Conservation (phyloP, 2,113 vertebrate species). For the Mixornis gularis region DNA sequence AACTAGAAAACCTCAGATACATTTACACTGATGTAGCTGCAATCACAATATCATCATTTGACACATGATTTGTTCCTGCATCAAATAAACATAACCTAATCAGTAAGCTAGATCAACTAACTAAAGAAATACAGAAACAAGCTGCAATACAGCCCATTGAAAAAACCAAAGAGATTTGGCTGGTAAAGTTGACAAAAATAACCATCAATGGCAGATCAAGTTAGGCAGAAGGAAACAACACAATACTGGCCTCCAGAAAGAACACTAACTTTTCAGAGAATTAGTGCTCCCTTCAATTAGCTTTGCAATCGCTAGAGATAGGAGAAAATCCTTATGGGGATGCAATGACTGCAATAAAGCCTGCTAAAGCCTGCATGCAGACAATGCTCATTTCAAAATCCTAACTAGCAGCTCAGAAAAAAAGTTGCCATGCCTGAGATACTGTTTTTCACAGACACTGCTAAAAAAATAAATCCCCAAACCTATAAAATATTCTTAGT, state of each 20-base stretch:
- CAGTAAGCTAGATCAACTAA: background rate
- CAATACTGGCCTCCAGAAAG: background rate
- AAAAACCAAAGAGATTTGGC: background rate
- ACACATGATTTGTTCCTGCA: background rate
- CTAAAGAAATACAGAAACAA: background rate
- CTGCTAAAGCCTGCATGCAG: background rate
- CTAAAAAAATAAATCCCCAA: background rate
- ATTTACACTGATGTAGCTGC: background rate
- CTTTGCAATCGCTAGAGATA: background rate
- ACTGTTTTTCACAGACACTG: background rate
- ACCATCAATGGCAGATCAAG: background rate
- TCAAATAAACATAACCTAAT: background rate
- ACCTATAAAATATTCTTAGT: background rate
- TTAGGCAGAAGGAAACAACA: background rate
- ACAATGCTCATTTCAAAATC: background rate
- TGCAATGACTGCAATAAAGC: background rate
- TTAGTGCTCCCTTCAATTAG: background rate
- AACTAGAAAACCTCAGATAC: background rate
- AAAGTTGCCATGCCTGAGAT: background rate
- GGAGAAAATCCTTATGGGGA: background rate
- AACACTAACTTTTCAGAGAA: background rate
- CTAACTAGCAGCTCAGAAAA: background rate
- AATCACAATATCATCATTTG: background rate
- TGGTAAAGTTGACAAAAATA: background rate
- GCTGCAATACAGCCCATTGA: background rate